Conservation (phyloP, 2,113 vertebrate species). For the Atrichornis clamosus region DNA sequence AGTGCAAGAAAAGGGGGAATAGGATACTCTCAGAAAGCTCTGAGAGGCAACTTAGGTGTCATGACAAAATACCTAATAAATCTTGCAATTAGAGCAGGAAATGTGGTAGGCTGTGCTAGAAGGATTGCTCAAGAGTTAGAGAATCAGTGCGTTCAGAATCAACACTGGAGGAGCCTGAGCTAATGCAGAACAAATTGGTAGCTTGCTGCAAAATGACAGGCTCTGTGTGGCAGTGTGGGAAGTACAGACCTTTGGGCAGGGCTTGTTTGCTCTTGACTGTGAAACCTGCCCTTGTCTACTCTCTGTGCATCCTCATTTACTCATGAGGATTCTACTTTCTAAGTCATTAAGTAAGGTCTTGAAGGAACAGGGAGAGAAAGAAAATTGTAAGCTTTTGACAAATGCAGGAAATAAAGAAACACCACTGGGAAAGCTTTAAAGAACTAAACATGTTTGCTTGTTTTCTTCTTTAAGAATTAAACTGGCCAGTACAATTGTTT, state of each 20-base stretch:
- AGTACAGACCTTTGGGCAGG: not conserved
- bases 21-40: not conserved
- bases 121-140: not conserved
- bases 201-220: not conserved
- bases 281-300: not conserved
- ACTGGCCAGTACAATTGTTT: not conserved
- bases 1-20: not conserved
- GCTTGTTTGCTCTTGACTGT: not conserved
- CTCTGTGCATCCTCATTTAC: not conserved
- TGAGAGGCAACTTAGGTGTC: not conserved
- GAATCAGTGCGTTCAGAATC: not conserved
- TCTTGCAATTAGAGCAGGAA: not conserved
- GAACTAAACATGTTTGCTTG: not conserved
- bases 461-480: not conserved
- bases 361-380: not conserved
- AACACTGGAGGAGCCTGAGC: not conserved
- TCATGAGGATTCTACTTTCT: not conserved
- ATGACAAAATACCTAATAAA: not conserved
- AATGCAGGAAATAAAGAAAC: not conserved
- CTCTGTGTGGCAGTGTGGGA: not conserved
- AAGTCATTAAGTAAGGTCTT: not conserved
- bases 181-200: not conserved
- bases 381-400: not conserved
- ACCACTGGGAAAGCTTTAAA: not conserved
- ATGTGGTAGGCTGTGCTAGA: not conserved